Evolutionary conservation across 2,113 vertebrate species (phyloP), one percentile per base, ranked within the genome.

Genomic region (Anseranas semipalmata): DNA sequence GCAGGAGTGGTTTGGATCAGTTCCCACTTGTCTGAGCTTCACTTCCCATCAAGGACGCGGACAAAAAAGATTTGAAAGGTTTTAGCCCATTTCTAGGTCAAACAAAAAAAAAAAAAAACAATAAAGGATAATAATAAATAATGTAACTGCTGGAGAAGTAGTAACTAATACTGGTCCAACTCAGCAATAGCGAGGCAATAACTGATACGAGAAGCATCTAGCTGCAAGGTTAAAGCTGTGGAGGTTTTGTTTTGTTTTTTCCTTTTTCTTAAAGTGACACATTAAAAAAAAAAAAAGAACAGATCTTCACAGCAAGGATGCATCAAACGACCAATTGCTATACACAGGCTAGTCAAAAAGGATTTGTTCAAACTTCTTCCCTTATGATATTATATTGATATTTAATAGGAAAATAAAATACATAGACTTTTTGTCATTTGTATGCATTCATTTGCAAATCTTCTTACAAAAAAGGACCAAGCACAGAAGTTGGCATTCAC

Each of bases 361-460:
- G 98, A 93, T 97, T 98, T 98, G 97, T 98, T 98, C 97, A 97
- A 97, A 97, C 96, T 96, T 97, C 90, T 97, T 92, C 94, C 95
- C 89, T 95, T 97, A 70, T 75, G 90, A 97, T 98, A 98, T 96
- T 98, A 98, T 98, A 98, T 93, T 89, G 97, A 98, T 98, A 98
- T 98, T 98, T 98, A 98, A 98, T 99, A 99, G 98, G 98, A 99
- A 99, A 99, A 99, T 99, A 99, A 99, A 98, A 98, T 98, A 98
- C 98, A 98, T 98, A 98, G 98, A 98, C 96, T 98, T 98, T 98
- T 93, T 97, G 96, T 96, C 97, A 98, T 98, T 98, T 98, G 98
- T 98, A 98, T 98, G 98, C 98, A 98, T 98, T 96, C 98, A 96
- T 98, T 98, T 98, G 98, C 98, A 98, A 98, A 98, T 98, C 97